phyloP scores from a whole-genome alignment of 1,140 invertebrate species.

The Drosophila bipectinata region DNA sequence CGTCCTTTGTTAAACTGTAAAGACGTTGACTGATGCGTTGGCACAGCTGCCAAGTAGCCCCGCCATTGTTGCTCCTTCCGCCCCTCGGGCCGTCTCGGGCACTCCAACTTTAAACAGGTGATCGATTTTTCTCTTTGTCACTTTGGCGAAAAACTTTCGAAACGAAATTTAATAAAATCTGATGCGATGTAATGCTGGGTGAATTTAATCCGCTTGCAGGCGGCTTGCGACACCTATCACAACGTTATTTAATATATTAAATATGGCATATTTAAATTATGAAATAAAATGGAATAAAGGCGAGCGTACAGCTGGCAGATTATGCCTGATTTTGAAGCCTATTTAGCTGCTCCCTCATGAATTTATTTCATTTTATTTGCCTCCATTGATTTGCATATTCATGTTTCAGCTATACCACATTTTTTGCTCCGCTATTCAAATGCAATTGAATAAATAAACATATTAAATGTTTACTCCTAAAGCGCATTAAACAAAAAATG shows the following conservation, averaged over 20 bases:
- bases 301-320: constrained; percentile 22
- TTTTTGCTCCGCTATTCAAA: constrained; percentile 15
- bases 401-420: constrained; percentile 12
- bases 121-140: constrained; percentile 64
- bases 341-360: constrained; percentile 29
- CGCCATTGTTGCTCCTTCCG: constrained; percentile 43
- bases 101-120: constrained; percentile 66
- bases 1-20: constrained; percentile 75
- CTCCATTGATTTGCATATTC: constrained; percentile 41
- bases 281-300: constrained; percentile 30
- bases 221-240: constrained; percentile 47
- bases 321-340: constrained; percentile 43
- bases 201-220: constrained; percentile 62
- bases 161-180: constrained; percentile 58
- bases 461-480: constrained; percentile 39
- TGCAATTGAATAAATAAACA: constrained; percentile 53
- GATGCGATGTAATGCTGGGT: constrained; percentile 3
- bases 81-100: neutral
- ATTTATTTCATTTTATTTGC: constrained; percentile 27
- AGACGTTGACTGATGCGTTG: constrained; percentile 79
- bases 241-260: constrained; percentile 19
- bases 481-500: constrained; percentile 9
- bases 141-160: constrained; percentile 17
- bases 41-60: constrained; percentile 74
- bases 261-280: constrained; percentile 57